Conservation (phyloP, 2,797 vertebrate genomes). For the Sebastolobus alascanus region DNA sequence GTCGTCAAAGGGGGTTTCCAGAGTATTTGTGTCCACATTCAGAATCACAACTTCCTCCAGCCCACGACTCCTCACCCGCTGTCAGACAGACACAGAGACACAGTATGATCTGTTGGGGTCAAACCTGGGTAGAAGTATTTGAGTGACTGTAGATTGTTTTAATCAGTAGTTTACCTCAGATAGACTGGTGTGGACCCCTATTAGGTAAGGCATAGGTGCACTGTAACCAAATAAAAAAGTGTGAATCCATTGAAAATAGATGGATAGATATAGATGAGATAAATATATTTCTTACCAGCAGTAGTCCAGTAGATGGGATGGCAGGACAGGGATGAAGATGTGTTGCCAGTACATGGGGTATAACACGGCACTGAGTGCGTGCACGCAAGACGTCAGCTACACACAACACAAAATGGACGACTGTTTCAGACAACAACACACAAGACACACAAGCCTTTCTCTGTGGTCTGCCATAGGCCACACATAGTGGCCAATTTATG, state of each 20-base stretch:
- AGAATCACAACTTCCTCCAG: constrained; percentile 92
- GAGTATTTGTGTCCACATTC: constrained; percentile 91
- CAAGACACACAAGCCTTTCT: not conserved
- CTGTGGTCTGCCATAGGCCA: not conserved
- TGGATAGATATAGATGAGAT: not conserved
- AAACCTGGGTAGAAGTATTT: constrained; percentile 1
- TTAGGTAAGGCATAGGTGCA: constrained; percentile 94
- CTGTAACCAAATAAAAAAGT: constrained; percentile 73
- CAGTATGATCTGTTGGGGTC: not conserved
- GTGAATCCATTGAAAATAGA: not conserved
- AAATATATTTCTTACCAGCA: constrained; percentile 85
- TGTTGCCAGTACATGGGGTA: constrained; percentile 96
- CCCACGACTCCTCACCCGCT: constrained; percentile 87
- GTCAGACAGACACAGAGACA: constrained; percentile 31
- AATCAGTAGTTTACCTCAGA: constrained; percentile 85
- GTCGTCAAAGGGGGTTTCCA: constrained; percentile 91
- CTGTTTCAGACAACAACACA: constrained; percentile 7
- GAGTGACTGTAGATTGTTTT: not conserved
- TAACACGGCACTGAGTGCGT: constrained; percentile 88
- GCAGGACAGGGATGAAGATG: constrained; percentile 93
- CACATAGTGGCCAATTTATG: not conserved
- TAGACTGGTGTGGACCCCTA: constrained; percentile 92
- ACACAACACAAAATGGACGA: constrained; percentile 49
- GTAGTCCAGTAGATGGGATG: constrained; percentile 92
- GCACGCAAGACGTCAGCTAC: constrained; percentile 87